Percentiles rank a stretch among this genome's conserved stretches.
Conservation (phyloP, 2,888 invertebrate species). For the Parnassius mnemosyne region DNA sequence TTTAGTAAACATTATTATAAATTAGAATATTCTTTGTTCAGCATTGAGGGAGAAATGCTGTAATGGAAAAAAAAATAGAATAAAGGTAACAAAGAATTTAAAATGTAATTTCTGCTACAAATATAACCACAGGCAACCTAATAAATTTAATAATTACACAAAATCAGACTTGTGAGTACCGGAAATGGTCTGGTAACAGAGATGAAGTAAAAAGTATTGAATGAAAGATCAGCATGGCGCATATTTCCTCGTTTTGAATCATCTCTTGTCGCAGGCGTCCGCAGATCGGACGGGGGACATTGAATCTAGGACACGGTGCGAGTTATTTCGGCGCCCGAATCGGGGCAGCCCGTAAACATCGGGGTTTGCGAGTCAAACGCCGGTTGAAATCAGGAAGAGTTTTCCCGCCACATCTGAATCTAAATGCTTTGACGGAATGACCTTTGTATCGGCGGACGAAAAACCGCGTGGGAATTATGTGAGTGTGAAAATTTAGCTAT, state of each 20-base stretch:
- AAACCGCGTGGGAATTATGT: constrained; percentile 13
- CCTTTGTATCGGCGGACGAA: constrained; percentile 31
- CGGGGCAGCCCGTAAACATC: constrained; percentile 71
- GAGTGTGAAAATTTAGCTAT: constrained; percentile 13
- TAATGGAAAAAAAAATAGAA: too few species aligned
- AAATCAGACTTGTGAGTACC: too few species aligned
- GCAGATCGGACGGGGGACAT: constrained; percentile 41
- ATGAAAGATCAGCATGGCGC: constrained; percentile 7
- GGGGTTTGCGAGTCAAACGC: constrained; percentile 58
- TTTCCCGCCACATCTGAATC: constrained; percentile 52
- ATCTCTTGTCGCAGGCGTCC: constrained; percentile 40
- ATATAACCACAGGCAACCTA: too few species aligned
- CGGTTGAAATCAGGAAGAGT: constrained; percentile 61
- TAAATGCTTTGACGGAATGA: constrained; percentile 34
- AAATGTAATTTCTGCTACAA: too few species aligned
- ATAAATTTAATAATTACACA: too few species aligned
- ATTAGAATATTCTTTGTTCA: too few species aligned
- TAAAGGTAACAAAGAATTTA: too few species aligned
- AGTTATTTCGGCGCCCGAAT: constrained; percentile 72
- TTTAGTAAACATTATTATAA: too few species aligned
- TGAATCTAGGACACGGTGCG: constrained; percentile 64
- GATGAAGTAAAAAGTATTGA: neutral
- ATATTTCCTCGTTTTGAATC: constrained; percentile 6
- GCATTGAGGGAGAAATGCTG: too few species aligned
- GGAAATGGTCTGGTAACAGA: too few species aligned